A percentile compares a stretch with the other conserved stretches of the same genome.
Evolutionary conservation across 2,113 vertebrate species (phyloP).

Genomic region (Cromileptes altivelis): DNA sequence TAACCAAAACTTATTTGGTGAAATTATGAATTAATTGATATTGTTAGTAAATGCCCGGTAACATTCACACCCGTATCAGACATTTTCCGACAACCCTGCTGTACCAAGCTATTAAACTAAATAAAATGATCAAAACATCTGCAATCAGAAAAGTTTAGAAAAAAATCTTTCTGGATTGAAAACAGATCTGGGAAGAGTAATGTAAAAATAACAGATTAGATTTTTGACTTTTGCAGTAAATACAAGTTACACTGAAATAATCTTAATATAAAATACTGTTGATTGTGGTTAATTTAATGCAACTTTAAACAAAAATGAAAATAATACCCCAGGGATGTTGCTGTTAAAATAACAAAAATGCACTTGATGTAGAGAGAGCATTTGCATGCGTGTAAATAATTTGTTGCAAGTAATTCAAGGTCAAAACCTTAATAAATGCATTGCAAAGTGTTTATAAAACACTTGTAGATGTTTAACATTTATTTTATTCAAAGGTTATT

Average conservation of each 20-base stretch:
- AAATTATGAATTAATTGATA: background rate
- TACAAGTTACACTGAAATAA: background rate
- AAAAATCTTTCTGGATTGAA: background rate
- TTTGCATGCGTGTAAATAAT: background rate
- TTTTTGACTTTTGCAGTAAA: background rate
- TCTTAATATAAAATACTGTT: background rate
- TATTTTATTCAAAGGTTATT: background rate
- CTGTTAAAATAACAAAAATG: background rate
- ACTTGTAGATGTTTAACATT: background rate
- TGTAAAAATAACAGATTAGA: background rate
- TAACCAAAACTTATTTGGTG: background rate
- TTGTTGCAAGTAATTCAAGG: background rate
- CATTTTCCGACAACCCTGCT: background rate
- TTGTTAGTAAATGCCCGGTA: background rate
- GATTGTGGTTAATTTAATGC: background rate
- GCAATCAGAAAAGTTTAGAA: background rate
- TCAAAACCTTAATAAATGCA: background rate
- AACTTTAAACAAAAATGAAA: background rate
- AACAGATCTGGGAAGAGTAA: background rate
- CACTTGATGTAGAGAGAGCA: background rate
- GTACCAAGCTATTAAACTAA: background rate
- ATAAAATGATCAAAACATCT: background rate
- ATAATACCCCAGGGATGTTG: background rate
- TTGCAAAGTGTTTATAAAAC: background rate
- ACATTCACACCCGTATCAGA: background rate